These are phyloP conservation scores for Zhengitettix transpicula DNA, from an alignment of 2,888 invertebrate species.

Conservation along the genomic window DNA sequence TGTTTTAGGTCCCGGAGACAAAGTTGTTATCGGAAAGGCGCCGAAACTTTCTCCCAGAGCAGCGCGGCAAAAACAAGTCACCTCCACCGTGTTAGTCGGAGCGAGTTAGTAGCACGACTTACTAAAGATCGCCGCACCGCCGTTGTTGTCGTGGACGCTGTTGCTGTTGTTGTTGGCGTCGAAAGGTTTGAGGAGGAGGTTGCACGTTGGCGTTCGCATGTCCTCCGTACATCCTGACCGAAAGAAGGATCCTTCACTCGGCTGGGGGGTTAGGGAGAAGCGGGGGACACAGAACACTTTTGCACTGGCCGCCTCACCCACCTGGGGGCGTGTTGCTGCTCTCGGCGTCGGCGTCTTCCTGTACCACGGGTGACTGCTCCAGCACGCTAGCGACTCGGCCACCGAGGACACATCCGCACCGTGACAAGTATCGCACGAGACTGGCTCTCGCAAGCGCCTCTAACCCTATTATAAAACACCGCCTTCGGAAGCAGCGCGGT, in stretches of 20 bases:
- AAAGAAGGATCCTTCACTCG: background rate
- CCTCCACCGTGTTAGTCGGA: background rate
- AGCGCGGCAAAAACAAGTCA: background rate
- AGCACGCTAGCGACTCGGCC: background rate
- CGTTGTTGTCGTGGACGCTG: background rate
- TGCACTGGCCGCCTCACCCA: slow-evolving; percentile 4
- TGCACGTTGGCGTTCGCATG: slow-evolving; percentile 6
- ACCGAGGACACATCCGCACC: background rate
- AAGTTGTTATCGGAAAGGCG: background rate
- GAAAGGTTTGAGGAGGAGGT: background rate
- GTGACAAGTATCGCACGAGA: slow-evolving; percentile 9
- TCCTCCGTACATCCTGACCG: slow-evolving; percentile 5
- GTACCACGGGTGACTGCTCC: background rate
- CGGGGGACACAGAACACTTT: background rate
- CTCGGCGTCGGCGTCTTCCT: background rate
- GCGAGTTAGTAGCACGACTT: background rate
- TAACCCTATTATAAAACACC: slow-evolving; percentile 13
- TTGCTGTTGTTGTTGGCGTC: slow-evolving; percentile 6
- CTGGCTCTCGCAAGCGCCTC: slow-evolving; percentile 9
- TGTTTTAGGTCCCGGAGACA: no score
- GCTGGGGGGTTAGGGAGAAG: background rate
- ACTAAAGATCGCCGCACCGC: background rate
- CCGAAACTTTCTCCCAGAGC: background rate
- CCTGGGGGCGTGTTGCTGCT: slow-evolving; percentile 6
- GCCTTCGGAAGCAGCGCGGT: slow-evolving; percentile 4